Evolutionary conservation across 2,888 invertebrate genomes (phyloP).

Genomic region (Oscheius sp.): DNA sequence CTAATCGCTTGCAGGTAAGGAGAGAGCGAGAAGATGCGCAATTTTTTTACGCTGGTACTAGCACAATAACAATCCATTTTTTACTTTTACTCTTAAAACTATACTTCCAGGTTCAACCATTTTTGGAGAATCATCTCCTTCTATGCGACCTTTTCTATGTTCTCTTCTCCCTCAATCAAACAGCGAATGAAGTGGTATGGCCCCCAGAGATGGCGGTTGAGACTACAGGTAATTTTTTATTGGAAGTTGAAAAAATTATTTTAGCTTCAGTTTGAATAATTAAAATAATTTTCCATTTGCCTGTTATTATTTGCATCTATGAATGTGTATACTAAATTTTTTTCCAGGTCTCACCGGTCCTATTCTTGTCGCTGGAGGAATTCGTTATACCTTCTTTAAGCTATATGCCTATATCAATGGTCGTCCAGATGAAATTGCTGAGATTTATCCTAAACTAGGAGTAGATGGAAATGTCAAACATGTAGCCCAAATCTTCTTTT

Average conservation of each 20-base stretch:
- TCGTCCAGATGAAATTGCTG: not conserved
- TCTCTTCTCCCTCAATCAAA: conserved; percentile 2
- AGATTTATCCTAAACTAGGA: not conserved
- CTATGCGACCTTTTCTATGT: conserved; percentile 10
- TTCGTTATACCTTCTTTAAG: not conserved
- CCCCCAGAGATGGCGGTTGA: not conserved
- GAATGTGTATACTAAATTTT: not conserved
- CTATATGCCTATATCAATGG: conserved; percentile 17
- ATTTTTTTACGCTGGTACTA: not conserved
- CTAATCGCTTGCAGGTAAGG: not conserved
- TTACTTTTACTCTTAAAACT: not conserved
- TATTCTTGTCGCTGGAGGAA: conserved; percentile 33
- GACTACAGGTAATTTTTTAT: not conserved
- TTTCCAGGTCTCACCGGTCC: conserved; percentile 38
- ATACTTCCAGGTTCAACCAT: conserved; percentile 9
- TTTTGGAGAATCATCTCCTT: conserved; percentile 1
- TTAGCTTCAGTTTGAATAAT: no score
- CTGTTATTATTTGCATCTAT: not conserved
- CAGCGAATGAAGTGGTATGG: not conserved
- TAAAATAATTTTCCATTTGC: no score
- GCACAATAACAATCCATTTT: not conserved
- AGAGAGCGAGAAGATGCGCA: not conserved
- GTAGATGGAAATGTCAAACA: not conserved
- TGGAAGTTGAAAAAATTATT: no score
- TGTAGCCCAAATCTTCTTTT: not conserved